Evolutionary conservation across 2,888 invertebrate genomes (phyloP), one percentile per base, ranked within the genome.

Genomic region (Chymomyza amoena): DNA sequence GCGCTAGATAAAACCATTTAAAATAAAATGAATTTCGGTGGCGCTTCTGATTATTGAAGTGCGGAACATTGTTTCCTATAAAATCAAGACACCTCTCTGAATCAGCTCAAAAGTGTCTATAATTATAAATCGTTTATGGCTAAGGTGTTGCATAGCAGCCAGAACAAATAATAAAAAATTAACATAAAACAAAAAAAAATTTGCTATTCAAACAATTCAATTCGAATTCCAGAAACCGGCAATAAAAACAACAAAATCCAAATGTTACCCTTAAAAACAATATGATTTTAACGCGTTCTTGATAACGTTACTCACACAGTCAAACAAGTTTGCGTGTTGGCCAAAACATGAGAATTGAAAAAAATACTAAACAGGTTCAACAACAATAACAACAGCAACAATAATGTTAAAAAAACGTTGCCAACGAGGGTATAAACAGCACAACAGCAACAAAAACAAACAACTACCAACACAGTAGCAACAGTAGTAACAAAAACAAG

Each of bases 291-390:
- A 32, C 32, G 32, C 32, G 32, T 32, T 32, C 62, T 64, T 76
- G 70, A 81, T 75, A 77, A 73, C 15, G 13, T 16, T 36, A 4
- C 36, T 16, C 67, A 64, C 57, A 54, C 66, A 66, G 13, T 68
- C 66, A 52, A 61, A 66, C 61, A 9, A 70, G 64, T 50, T 87
- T 74, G 87, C 87, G 84, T 87, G 87, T 66, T 76, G 72, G 52
- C 64, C 64, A 63, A 59, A 68, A 72, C 84, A 81, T 84, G 70
- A 69, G 75, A 77, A 73, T 77, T 64, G 68, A 68, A 67, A 54
- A 61, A 76, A 71, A 61, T 68, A 68, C 61, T 69, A 72, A 51
- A 70, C 62, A 61, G n/a, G 25, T 63, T 63, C 64, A 61, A 36
- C 56, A n/a, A n/a, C 56, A 73, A 61, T 13, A 72, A 36, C 54